Evolutionary conservation across 2,888 invertebrate genomes (phyloP), one percentile per base, ranked within the genome.

Genomic region (Parnassius smintheus): DNA sequence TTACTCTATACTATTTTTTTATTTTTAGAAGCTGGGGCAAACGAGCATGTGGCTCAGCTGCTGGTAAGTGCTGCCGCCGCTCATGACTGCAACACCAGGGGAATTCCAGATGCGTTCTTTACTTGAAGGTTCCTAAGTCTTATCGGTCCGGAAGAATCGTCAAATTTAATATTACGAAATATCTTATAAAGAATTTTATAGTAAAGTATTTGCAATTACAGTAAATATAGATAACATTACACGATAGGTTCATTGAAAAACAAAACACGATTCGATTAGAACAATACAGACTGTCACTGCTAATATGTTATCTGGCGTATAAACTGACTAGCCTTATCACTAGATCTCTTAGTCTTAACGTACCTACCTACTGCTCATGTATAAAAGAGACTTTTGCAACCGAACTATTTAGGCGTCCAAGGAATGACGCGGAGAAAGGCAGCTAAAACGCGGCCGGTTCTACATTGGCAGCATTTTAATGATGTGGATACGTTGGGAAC

Each of bases 391-490:
- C 53, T 46, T 22, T 10, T 13, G 25, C 13, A 48, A 25, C 51
- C 45, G 62, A 66, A 64, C 65, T 62, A 49, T 65, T 66, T 62
- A 56, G 62, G 68, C 50, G 46, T 59, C 56, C 12, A 18, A 42
- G n/a, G 59, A 25, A 52, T 13, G 65, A 22, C 56, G 44, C 41
- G 51, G 58, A 25, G 56, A 45, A 56, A 61, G 52, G 61, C 56
- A 56, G 48, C 22, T 54, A 52, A 46, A 46, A 35, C 22, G 42
- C 52, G 51, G 63, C 56, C 59, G 56, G 59, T 59, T 52, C 56
- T 12, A 48, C 52, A 49, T 45, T 52, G 44, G 58, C 58, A 56
- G 65, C 63, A 70, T 68, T 65, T 67, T 64, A 65, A 67, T 64
- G 62, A 58, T 48, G 42, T 35, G 51, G 46, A 59, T 51, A 54